Base-by-base conservation (phyloP, 23 tunicate species). In the Styela plicata region DNA sequence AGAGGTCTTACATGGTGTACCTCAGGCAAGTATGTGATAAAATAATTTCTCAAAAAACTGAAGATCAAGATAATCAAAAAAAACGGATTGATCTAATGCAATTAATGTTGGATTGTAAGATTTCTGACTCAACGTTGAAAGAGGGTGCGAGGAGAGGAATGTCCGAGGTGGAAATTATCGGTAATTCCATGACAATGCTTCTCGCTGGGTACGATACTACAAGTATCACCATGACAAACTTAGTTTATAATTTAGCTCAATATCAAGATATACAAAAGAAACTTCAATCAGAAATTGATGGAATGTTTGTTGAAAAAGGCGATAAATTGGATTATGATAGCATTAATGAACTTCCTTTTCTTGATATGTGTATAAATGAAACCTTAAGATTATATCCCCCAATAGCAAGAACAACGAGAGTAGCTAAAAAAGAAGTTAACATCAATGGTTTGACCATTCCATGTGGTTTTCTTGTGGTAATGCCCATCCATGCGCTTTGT, bases 121-220 rank as follows among this genome's bases (percentile, higher is more conserved):
- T 28, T 3, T 28, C 77, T 26, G 36, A 33, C 17, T 16, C 32
- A 34, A 36, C 16, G 35, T 18, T 71, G 3, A 34, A 71, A 71
- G 18, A 27, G 7, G 36, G 34, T 20, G 37, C 16, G 3, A 31
- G 34, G 5, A 71, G 29, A 32, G 77, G 77, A 33, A 21, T 71
- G 35, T 30, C 37, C 5, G 77, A 71, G 16, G 16, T 34, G 1
- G 97, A 91, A 78, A 82, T 91, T 16, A 35, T 86, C 36, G 87
- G 83, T 61, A 91, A 91, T 74, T 31, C 83, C 16, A 44, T 86
- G 66, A 27, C 87, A 26, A 86, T 91, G 91, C 33, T 91, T 34
- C 32, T 86, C 27, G 97, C 97, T 30, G 97, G 97, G 1, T 91
- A 82, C 62, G 97, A 91, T 22, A 91, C 97, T 2, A 86, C 97